phyloP scores from a whole-genome alignment of 1,140 invertebrate species.

The Aphelinus certus region DNA sequence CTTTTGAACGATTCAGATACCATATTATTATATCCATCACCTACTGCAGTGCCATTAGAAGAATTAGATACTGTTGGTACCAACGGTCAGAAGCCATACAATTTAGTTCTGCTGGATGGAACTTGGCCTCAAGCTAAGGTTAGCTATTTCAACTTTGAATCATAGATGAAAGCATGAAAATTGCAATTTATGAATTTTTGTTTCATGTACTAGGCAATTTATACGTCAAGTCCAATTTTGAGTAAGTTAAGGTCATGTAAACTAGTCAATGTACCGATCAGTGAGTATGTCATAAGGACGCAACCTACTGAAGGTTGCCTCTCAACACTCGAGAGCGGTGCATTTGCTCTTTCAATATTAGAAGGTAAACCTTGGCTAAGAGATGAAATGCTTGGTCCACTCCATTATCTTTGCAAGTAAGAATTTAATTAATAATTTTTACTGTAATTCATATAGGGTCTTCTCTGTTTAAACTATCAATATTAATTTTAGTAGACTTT shows the following conservation, averaged over 20 bases:
- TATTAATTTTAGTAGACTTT: no score
- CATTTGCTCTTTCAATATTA: constrained; percentile 80
- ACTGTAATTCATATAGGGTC: no score
- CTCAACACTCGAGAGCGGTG: constrained; percentile 91
- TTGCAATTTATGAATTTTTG: constrained; percentile 13
- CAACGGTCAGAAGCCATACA: constrained; percentile 69
- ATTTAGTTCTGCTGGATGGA: constrained; percentile 89
- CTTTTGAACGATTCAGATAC: constrained; percentile 78
- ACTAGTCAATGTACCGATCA: constrained; percentile 74
- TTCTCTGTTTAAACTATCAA: no score
- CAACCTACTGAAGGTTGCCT: constrained; percentile 91
- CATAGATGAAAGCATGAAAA: constrained; percentile 10
- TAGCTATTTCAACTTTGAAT: constrained; percentile 31
- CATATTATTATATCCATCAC: constrained; percentile 84
- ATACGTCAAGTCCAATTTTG: constrained; percentile 76
- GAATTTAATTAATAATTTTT: constrained; percentile 23
- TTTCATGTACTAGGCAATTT: constrained; percentile 70
- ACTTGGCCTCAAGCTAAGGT: constrained; percentile 93
- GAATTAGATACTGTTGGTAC: constrained; percentile 60
- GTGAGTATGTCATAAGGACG: constrained; percentile 91
- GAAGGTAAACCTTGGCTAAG: constrained; percentile 76
- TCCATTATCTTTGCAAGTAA: constrained; percentile 82
- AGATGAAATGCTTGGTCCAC: constrained; percentile 77
- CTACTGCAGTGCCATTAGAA: constrained; percentile 72
- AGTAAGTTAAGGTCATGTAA: constrained; percentile 79